These are phyloP conservation scores for Ephialtes manifestator DNA, from an alignment of 2,888 invertebrate genomes.

Conservation along the genomic window DNA sequence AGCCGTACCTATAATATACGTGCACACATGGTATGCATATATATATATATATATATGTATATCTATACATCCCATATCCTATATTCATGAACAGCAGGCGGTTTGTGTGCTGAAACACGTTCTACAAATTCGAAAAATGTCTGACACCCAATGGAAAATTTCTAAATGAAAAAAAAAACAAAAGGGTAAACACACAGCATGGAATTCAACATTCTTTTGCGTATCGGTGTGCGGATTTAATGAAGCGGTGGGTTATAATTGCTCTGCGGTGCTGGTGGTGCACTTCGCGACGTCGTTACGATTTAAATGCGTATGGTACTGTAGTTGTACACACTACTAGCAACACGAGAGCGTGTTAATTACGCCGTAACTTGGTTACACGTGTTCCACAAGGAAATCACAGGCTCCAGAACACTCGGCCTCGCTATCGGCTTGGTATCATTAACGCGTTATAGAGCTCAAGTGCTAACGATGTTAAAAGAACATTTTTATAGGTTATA, in stretches of 20 bases:
- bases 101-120: constrained; percentile 44
- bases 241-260: constrained; percentile 53
- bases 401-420: constrained; percentile 39
- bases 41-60: not conserved
- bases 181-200: constrained; percentile 16
- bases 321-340: constrained; percentile 39
- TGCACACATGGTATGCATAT: constrained; percentile 16
- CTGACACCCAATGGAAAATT: not conserved
- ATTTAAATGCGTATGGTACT: constrained; percentile 48
- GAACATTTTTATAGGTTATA: constrained; percentile 35
- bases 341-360: constrained; percentile 56
- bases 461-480: constrained; percentile 52
- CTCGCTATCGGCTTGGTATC: constrained; percentile 28
- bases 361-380: constrained; percentile 61
- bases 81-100: constrained; percentile 28
- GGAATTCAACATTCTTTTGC: constrained; percentile 11
- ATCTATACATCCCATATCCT: not conserved
- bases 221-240: not conserved
- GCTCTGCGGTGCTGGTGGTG: constrained; percentile 26
- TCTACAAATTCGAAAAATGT: constrained; percentile 39
- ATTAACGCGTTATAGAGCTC: constrained; percentile 50
- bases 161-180: constrained; percentile 34
- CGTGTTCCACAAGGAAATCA: constrained; percentile 56
- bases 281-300: constrained; percentile 39
- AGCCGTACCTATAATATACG: constrained; percentile 39